These are phyloP conservation scores for Porites rus DNA, from an alignment of 92 coral and sea anemone species.

Conservation along the genomic window DNA sequence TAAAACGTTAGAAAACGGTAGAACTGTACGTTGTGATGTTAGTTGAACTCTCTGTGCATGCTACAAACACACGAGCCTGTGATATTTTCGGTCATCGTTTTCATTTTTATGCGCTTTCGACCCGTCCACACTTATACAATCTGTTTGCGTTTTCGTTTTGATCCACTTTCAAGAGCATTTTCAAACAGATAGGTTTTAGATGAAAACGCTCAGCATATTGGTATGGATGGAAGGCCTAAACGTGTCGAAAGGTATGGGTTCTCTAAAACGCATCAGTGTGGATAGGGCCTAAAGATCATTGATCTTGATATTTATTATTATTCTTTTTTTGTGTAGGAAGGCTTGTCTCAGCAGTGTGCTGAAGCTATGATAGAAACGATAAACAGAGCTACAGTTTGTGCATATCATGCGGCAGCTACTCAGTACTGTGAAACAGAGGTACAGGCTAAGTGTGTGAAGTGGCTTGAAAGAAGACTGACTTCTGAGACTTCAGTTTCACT, in stretches of 20 bases:
- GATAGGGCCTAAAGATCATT: neutral
- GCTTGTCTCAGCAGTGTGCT: constrained; percentile 82
- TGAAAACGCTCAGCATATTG: too few relatives aligned
- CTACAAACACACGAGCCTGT: too few relatives aligned
- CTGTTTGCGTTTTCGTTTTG: too few relatives aligned
- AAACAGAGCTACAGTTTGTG: constrained; percentile 87
- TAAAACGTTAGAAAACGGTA: too few relatives aligned
- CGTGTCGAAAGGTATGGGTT: neutral
- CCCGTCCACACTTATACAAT: too few relatives aligned
- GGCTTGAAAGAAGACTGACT: constrained; percentile 90
- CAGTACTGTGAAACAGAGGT: constrained; percentile 82
- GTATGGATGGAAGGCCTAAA: too few relatives aligned
- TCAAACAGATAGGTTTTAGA: too few relatives aligned
- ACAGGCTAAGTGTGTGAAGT: constrained; percentile 83
- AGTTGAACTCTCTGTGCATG: too few relatives aligned
- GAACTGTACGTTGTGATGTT: too few relatives aligned
- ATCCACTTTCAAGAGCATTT: too few relatives aligned
- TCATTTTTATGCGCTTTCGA: too few relatives aligned
- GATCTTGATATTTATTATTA: neutral
- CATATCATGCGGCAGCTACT: constrained; percentile 81
- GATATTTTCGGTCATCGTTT: too few relatives aligned
- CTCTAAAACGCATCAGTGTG: neutral
- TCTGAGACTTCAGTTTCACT: constrained; percentile 83
- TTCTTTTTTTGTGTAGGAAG: constrained; percentile 58
- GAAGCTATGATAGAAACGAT: constrained; percentile 90